Base-by-base conservation (phyloP, 2,888 invertebrate genomes). In the Drosophila affinis region DNA sequence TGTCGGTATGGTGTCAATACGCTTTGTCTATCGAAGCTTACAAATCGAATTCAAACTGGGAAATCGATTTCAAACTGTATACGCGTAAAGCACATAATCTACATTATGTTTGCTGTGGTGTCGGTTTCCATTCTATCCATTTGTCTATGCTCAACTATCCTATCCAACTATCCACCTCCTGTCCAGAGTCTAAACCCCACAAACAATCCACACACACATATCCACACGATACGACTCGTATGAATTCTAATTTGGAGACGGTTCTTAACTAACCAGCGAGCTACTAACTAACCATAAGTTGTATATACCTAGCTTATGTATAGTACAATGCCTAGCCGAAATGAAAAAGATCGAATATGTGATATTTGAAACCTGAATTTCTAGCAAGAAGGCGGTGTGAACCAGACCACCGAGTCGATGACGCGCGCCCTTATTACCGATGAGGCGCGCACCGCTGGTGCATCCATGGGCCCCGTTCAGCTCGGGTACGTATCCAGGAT, bases 391-490 rank as follows among this genome's bases (percentile, higher is more conserved):
- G 89, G 91, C 89, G 97, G 97, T 93, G 95, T 96, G 93, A 96
- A 95, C 94, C 96, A 96, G 94, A 97, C 92, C 71, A 92, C 97
- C 93, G 97, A 97, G 94, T 97, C 97, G 94, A 97, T 97, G 97
- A 97, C 97, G 93, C 96, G 97, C 93, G 97, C 97, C 93, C 95
- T 97, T 94, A 97, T 97, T 93, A 96, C 96, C 93, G 97, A 97
- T 94, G 97, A 97, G 94, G 95, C 96, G 93, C 96, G 96, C 94
- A 95, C 95, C 94, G 91, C 95, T 94, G 92, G 92, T 81, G 95
- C 96, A 93, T 95, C 94, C 91, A 94, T 96, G 93, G 97, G 97
- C 93, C 97, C 97, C 93, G 97, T 97, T 93, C 97, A 97, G 94
- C 95, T 98, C 94, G 97, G 97, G 97, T 97, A 97, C 94, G 97